Evolutionary conservation across 2,888 invertebrate species (phyloP).

Genomic region (Tortrix viridana): DNA sequence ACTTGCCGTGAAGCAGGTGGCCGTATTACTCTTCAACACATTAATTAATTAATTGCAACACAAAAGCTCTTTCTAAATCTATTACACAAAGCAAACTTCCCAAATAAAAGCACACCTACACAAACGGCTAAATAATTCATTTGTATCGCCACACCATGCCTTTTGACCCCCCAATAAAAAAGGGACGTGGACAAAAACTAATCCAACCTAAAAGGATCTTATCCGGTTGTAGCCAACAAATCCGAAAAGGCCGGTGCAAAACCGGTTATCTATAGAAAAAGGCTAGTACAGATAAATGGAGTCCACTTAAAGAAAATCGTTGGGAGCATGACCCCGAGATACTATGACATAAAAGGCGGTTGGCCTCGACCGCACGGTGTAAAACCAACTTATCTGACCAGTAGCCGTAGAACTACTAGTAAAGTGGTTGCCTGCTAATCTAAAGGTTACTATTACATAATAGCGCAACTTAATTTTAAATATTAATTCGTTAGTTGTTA

Average conservation of each 20-base stretch:
- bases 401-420: not conserved
- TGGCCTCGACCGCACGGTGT: slow-evolving; percentile 23
- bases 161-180: slow-evolving; percentile 19
- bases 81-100: not conserved
- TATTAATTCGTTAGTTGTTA: too few species aligned
- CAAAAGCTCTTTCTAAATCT: not conserved
- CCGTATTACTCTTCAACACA: too few species aligned
- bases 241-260: slow-evolving; percentile 38
- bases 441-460: not conserved
- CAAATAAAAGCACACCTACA: not conserved
- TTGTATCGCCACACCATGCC: slow-evolving; percentile 23
- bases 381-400: not conserved
- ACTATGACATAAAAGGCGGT: slow-evolving; percentile 33
- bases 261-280: slow-evolving; percentile 35
- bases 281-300: slow-evolving; percentile 39
- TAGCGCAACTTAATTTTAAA: not conserved
- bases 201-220: slow-evolving; percentile 39
- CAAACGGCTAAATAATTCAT: slow-evolving; percentile 20
- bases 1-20: too few species aligned
- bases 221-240: slow-evolving; percentile 34
- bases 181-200: slow-evolving; percentile 36
- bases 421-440: not conserved
- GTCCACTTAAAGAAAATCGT: slow-evolving; percentile 39
- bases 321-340: slow-evolving; percentile 34
- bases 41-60: not conserved